Evolutionary conservation across 92 coral and sea anemone genomes (phyloP), one percentile per base, ranked within the genome.

Genomic region (Umimayanthus chanpuru): DNA sequence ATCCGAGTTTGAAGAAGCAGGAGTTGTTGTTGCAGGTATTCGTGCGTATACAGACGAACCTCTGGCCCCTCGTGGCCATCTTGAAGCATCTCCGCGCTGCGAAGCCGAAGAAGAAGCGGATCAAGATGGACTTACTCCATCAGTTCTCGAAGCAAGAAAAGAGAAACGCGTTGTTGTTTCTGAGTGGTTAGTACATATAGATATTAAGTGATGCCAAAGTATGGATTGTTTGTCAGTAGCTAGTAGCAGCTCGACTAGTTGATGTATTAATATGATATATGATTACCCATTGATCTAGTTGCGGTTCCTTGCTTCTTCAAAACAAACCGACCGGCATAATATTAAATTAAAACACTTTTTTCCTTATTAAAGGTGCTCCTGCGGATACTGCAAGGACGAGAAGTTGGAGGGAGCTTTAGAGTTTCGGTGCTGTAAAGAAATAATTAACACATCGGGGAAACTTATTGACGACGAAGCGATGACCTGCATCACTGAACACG

Each of bases 401-500:
- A 61, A 61, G 4, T 61, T 61, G 68, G 25, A 61, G 68, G 68
- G 68, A 4, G 68, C 68, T 21, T 61, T 61, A 12, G 68, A 61
- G 9, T 61, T 61, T 61, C 68, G 68, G 68, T 61, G 68, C 68
- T 61, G 68, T 61, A 61, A 61, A 20, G 68, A 61, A 61, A 61
- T 61, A 61, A 21, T 61, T 61, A 61, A 21, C 25, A 1, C 68
- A 12, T 5, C 4, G 68, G 68, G 68, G 8, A 61, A 61, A 61
- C 68, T 61, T 20, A 9, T 2, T 61, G 68, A 61, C 68, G 68
- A 61, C 67, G 85, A 81, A 23, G 66, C 47, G 61, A 56, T 81
- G 15, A 58, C 85, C 6, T 64, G 85, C 11, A 68, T 81, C 73
- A 81, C 85, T 39, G 68, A 81, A 53, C 85, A 81, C 41, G 58